Evolutionary conservation across 2,888 invertebrate species (phyloP).

Genomic region (Drosophila fungiperda): DNA sequence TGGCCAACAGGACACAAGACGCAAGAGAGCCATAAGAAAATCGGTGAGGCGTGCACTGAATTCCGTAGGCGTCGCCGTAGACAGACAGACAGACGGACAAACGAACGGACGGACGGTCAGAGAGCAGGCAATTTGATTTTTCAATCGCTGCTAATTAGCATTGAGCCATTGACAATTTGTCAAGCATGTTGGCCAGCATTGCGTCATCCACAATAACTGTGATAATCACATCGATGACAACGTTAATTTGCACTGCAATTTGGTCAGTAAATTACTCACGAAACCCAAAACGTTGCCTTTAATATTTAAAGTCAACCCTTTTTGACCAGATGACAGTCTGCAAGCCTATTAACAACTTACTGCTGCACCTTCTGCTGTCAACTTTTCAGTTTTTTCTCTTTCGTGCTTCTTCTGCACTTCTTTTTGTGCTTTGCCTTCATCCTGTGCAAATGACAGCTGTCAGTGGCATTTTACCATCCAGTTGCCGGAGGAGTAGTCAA

Average conservation of each 20-base stretch:
- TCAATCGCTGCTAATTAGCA: slow-evolving; percentile 79
- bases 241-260: slow-evolving; percentile 34
- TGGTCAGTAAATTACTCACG: slow-evolving; percentile 36
- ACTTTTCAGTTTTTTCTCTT: slow-evolving; percentile 5
- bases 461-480: slow-evolving; percentile 66
- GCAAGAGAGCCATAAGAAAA: slow-evolving; percentile 53
- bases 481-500: slow-evolving; percentile 28
- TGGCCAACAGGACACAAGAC: slow-evolving; percentile 53
- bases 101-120: background rate
- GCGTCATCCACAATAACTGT: slow-evolving; percentile 52
- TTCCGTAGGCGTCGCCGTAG: slow-evolving; percentile 65
- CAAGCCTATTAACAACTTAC: slow-evolving; percentile 46
- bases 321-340: slow-evolving; percentile 5
- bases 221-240: slow-evolving; percentile 64
- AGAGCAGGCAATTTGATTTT: slow-evolving; percentile 70
- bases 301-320: slow-evolving; percentile 30
- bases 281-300: slow-evolving; percentile 7
- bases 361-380: slow-evolving; percentile 38
- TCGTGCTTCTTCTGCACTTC: slow-evolving; percentile 1
- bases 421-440: slow-evolving; percentile 9
- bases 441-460: slow-evolving; percentile 73
- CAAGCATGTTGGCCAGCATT: slow-evolving; percentile 40
- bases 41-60: slow-evolving; percentile 58
- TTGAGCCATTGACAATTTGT: slow-evolving; percentile 69
- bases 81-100: slow-evolving; percentile 12